Evolutionary conservation across 1,140 invertebrate species (phyloP).

Genomic region (Zaprionus camerounensis): DNA sequence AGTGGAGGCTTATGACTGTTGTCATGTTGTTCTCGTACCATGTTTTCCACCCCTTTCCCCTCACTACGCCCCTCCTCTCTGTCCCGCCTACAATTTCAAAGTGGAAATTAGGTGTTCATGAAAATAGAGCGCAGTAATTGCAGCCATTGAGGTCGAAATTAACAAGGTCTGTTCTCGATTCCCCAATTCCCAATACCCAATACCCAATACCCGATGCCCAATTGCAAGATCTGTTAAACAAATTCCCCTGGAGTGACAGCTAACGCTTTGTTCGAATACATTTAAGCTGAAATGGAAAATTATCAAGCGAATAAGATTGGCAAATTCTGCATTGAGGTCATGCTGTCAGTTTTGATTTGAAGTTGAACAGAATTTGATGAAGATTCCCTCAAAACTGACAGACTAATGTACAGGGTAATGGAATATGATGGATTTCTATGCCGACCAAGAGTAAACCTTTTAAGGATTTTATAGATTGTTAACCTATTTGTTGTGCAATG

Average conservation of each 20-base stretch:
- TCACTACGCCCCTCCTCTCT: not conserved
- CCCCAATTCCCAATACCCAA: not conserved
- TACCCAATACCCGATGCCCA: not conserved
- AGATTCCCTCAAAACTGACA: not conserved
- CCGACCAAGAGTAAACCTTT: too few species aligned
- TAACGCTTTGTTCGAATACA: not conserved
- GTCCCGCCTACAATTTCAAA: conserved; percentile 8
- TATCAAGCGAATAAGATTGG: not conserved
- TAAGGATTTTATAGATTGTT: too few species aligned
- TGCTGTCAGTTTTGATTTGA: not conserved
- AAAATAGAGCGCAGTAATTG: conserved; percentile 32
- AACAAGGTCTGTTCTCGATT: not conserved
- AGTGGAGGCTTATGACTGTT: conserved; percentile 63
- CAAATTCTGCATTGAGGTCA: not conserved
- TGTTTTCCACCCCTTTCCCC: not conserved
- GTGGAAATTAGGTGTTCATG: conserved; percentile 42
- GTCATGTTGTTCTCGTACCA: conserved; percentile 1
- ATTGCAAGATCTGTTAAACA: not conserved
- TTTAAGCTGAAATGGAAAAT: not conserved
- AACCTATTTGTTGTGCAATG: too few species aligned
- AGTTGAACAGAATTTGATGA: not conserved
- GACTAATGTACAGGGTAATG: too few species aligned
- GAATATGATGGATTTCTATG: not conserved
- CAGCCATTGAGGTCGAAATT: conserved; percentile 7
- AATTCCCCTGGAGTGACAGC: conserved; percentile 1